Conservation (phyloP, 2,888 invertebrate species). For the Mechanitis mazaeus region DNA sequence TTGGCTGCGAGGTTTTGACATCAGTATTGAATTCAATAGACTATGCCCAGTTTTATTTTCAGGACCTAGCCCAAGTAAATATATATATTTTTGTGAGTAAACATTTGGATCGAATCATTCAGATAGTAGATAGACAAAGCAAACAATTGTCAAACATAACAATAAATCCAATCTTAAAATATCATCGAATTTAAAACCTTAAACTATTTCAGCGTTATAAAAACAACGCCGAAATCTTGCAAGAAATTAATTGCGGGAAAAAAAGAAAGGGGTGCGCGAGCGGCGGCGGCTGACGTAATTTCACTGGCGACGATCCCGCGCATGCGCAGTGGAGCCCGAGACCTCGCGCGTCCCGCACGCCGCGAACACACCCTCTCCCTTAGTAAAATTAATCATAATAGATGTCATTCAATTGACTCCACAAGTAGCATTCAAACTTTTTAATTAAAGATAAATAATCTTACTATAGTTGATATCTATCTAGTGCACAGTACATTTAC, state of each 20-base stretch:
- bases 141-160: too few species aligned
- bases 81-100: too few species aligned
- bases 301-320: conserved; percentile 43
- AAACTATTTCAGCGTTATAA: conserved; percentile 27
- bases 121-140: too few species aligned
- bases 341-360: conserved; percentile 65
- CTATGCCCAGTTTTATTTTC: too few species aligned
- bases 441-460: too few species aligned
- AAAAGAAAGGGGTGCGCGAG: conserved; percentile 69
- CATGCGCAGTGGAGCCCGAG: conserved; percentile 57
- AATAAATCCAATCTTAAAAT: too few species aligned
- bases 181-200: not conserved
- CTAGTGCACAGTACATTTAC: conserved; percentile 10
- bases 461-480: too few species aligned
- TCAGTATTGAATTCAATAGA: too few species aligned
- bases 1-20: too few species aligned
- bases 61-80: too few species aligned
- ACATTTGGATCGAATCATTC: too few species aligned
- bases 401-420: not conserved
- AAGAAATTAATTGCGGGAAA: conserved; percentile 71
- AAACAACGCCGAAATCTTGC: conserved; percentile 59
- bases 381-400: conserved; percentile 10
- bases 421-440: not conserved
- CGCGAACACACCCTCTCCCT: conserved; percentile 28
- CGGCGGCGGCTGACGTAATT: conserved; percentile 66